Conservation (phyloP, 1,140 invertebrate genomes). For the Uloborus diversus region DNA sequence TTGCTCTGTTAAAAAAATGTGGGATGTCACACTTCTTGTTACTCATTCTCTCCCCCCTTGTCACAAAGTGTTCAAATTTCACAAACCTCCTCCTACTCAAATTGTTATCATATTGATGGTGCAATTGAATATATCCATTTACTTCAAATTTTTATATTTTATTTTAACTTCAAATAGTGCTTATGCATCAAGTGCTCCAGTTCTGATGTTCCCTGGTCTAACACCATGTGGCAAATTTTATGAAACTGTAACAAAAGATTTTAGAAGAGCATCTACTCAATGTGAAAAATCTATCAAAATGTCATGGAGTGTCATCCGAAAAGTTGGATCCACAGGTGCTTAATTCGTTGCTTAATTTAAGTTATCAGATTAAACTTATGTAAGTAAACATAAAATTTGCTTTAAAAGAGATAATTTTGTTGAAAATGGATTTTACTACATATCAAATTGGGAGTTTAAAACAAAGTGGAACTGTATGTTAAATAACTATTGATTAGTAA, state of each 20-base stretch:
- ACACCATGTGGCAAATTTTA: conserved; percentile 82
- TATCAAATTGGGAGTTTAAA: too few species aligned
- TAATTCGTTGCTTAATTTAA: not conserved
- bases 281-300: conserved; percentile 80
- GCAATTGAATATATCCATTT: too few species aligned
- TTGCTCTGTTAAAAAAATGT: too few species aligned
- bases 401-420: not conserved
- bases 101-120: too few species aligned
- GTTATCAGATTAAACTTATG: not conserved
- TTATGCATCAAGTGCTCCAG: conserved; percentile 88
- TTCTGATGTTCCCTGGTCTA: conserved; percentile 86
- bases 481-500: too few species aligned
- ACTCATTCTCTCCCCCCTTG: too few species aligned
- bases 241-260: conserved; percentile 82
- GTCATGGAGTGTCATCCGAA: conserved; percentile 81
- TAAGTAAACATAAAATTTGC: not conserved
- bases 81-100: too few species aligned
- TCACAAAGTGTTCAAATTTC: too few species aligned
- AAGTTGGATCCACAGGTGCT: conserved; percentile 63
- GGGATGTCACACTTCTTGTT: too few species aligned
- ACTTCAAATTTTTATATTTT: too few species aligned
- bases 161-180: not conserved
- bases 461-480: too few species aligned
- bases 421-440: too few species aligned
- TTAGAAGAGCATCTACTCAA: conserved; percentile 69